Conservation (phyloP, 2,113 vertebrate species). For the Sylvicapra grimmia region DNA sequence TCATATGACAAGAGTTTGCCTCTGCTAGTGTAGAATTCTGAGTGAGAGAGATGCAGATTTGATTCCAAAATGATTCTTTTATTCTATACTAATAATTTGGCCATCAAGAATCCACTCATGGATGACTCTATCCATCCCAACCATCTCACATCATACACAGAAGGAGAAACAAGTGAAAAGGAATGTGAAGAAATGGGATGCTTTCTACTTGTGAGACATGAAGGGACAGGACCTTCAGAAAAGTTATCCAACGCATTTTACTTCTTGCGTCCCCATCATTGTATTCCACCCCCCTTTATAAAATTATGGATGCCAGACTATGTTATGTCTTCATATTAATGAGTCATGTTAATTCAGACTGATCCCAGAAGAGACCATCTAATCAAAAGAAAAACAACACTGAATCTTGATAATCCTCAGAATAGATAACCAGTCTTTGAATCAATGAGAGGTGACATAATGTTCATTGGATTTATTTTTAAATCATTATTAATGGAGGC, state of each 20-base stretch:
- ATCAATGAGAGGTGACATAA: neutral
- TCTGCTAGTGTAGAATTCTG: neutral
- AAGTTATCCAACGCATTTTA: neutral
- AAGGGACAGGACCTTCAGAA: neutral
- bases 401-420: neutral
- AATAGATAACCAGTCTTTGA: slow-evolving; percentile 4
- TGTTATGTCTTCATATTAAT: neutral
- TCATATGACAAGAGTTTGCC: neutral
- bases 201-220: neutral
- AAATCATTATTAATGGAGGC: neutral
- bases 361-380: neutral
- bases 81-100: neutral
- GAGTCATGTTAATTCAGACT: neutral
- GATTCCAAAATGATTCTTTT: neutral
- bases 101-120: neutral
- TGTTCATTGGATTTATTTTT: neutral
- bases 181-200: neutral
- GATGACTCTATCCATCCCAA: neutral
- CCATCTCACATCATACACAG: neutral
- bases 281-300: neutral
- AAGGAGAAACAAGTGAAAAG: neutral
- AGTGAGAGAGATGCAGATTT: neutral
- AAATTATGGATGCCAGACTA: neutral
- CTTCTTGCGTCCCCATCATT: neutral
- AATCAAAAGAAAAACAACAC: neutral